Evolutionary conservation across 2,888 invertebrate species (phyloP), one percentile per base, ranked within the genome.

Genomic region (Epinotia bilunana): DNA sequence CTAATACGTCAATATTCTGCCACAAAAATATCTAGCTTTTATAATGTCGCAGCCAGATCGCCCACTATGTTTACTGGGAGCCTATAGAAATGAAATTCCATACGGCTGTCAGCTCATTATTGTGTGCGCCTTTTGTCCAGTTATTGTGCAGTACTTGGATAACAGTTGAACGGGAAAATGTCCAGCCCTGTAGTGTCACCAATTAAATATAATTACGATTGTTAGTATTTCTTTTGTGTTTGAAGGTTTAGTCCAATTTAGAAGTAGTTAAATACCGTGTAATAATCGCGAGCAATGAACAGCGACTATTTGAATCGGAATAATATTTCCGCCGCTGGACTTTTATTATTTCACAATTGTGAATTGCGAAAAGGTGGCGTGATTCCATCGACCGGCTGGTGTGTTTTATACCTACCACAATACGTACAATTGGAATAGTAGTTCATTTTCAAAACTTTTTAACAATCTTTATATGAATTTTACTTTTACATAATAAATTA

Each of bases 201-300:
- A 89, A 89, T 90, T 89, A 89, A 86, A 87, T 83, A 78, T 83
- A 84, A 87, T 88, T 87, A 81, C 79, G 80, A 85, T 85, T 84
- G 85, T 82, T 79, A 83, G 81, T 83, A 80, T 63, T 73, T 73
- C 83, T 78, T 85, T 87, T 88, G 86, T 87, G 78, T 78, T 80
- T 80, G 78, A 81, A 81, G 81, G 84, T 82, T 82, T 81, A 74
- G 81, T 81, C 80, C 74, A 79, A 83, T 83, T 85, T 86, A 79
- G 80, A 77, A 73, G 79, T 80, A 83, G 82, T 78, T 84, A 83
- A 84, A 83, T 82, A 83, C 82, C 84, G 83, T 85, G 83, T 84
- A 86, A 86, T 88, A 82, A 85, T 81, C 78, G 78, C 82, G 80
- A 83, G 81, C 81, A 79, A 81, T 82, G 80, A 82, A 81, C 79